A percentile compares a stretch with the other conserved stretches of the same genome.
phyloP scores from a whole-genome alignment of 2,797 vertebrate genomes.

The Acestrorhynchus altus region DNA sequence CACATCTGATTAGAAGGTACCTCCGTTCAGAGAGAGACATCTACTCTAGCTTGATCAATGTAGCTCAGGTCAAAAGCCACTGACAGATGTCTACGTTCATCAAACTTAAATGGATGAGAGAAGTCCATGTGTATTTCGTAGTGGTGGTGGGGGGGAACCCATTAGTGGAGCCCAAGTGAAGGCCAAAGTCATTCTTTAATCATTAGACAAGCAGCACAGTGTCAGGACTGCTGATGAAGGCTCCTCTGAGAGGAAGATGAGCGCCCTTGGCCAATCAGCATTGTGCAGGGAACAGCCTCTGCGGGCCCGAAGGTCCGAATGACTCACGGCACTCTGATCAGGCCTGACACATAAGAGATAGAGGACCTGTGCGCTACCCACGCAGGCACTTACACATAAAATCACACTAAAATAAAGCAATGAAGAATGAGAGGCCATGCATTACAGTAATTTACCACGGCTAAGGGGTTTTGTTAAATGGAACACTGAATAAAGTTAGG shows the following conservation, averaged over 20 bases:
- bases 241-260: constrained; percentile 29
- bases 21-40: constrained; percentile 30
- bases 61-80: constrained; percentile 24
- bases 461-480: background rate
- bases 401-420: background rate
- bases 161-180: constrained; percentile 17
- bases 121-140: background rate
- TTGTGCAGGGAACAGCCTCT: background rate
- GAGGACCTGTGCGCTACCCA: constrained; percentile 22
- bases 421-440: background rate
- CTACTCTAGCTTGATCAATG: constrained; percentile 24
- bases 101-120: constrained; percentile 35
- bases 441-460: background rate
- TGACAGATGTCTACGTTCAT: constrained; percentile 38
- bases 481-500: background rate
- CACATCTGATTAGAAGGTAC: constrained; percentile 23
- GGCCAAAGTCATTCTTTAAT: constrained; percentile 45
- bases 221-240: constrained; percentile 33
- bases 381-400: constrained; percentile 16
- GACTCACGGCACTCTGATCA: constrained; percentile 39
- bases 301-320: constrained; percentile 12
- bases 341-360: constrained; percentile 8
- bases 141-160: background rate
- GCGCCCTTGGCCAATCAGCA: constrained; percentile 49
- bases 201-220: constrained; percentile 36